These are phyloP conservation scores for Chauna torquata DNA, from an alignment of 2,113 vertebrate species.

Conservation along the genomic window DNA sequence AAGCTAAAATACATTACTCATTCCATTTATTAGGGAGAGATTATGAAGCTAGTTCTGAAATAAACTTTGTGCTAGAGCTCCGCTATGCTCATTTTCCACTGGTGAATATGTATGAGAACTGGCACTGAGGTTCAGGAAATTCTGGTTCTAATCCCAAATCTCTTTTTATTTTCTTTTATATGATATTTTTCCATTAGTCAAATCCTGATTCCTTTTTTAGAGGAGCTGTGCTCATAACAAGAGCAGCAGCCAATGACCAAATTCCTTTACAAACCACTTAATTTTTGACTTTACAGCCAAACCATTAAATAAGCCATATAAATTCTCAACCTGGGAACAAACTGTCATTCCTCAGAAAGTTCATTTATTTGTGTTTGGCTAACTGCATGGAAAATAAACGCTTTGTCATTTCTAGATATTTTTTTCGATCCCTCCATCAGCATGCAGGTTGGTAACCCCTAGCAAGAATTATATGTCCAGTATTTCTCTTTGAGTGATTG, in stretches of 20 bases:
- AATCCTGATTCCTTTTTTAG: constrained; percentile 45
- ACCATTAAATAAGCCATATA: constrained; percentile 41
- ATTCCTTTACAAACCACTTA: constrained; percentile 58
- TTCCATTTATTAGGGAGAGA: background rate
- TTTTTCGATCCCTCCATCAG: background rate
- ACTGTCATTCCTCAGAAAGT: constrained; percentile 48
- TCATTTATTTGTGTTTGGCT: constrained; percentile 27
- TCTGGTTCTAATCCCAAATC: constrained; percentile 21
- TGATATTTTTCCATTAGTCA: constrained; percentile 48
- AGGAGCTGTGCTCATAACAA: constrained; percentile 31
- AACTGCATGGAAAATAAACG: constrained; percentile 42
- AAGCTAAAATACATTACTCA: background rate
- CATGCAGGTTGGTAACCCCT: background rate
- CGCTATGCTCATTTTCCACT: background rate
- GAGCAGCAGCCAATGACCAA: constrained; percentile 20
- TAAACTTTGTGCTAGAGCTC: background rate
- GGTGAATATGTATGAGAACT: background rate
- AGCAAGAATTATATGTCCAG: background rate
- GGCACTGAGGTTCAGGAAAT: background rate
- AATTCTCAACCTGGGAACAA: constrained; percentile 58
- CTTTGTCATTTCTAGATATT: background rate
- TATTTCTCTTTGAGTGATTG: background rate
- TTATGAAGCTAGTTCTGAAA: background rate
- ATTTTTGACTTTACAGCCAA: constrained; percentile 64
- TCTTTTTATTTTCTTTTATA: constrained; percentile 27